Conservation (phyloP, 2,888 invertebrate genomes). For the Frankliniella fusca region DNA sequence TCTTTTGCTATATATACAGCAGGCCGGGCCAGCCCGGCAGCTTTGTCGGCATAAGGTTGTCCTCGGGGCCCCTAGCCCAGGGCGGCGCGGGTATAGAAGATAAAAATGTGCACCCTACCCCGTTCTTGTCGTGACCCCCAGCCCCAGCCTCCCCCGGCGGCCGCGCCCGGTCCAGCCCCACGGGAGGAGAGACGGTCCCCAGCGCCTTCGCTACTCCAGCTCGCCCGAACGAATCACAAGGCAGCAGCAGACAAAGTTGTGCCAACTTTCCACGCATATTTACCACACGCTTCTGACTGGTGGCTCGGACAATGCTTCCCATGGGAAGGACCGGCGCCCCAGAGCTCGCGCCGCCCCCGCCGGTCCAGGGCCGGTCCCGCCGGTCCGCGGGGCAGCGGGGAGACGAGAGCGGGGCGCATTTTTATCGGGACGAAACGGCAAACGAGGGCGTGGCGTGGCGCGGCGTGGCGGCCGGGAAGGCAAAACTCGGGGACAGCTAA, state of each 20-base stretch:
- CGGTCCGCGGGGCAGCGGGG: too few relatives aligned
- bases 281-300: not conserved
- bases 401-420: too few relatives aligned
- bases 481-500: too few relatives aligned
- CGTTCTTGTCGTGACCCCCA: not conserved
- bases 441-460: too few relatives aligned
- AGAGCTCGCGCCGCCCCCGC: too few relatives aligned
- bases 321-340: too few relatives aligned
- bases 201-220: not conserved
- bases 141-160: not conserved
- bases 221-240: not conserved
- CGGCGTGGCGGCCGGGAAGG: too few relatives aligned
- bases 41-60: not conserved
- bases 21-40: not conserved
- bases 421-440: too few relatives aligned
- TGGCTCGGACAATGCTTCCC: not conserved
- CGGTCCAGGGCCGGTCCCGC: too few relatives aligned
- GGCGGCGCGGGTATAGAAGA: not conserved
- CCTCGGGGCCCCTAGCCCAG: not conserved
- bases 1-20: not conserved
- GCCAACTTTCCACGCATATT: conserved; percentile 1
- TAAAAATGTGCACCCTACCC: not conserved
- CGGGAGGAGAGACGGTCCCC: too few relatives aligned
- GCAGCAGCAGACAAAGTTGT: not conserved
- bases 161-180: not conserved